These are phyloP conservation scores for Pedetes capensis DNA, from an alignment of 2,113 vertebrate species.

Conservation along the genomic window DNA sequence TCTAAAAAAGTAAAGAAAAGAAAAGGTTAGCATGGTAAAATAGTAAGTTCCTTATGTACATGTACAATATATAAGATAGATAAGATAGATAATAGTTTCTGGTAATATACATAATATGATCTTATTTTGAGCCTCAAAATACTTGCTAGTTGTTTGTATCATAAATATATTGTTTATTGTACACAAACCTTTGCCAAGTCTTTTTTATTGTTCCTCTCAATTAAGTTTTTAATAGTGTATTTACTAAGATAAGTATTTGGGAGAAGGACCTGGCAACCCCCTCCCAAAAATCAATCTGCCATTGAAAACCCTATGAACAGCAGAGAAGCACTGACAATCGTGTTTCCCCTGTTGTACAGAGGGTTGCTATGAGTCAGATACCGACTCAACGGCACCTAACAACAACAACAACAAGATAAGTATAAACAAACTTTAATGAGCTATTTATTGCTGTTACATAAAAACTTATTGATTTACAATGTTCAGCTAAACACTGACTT, in stretches of 20 bases:
- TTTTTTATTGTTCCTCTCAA: neutral
- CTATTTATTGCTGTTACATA: neutral
- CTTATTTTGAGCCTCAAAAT: neutral
- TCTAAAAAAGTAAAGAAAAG: too few relatives aligned
- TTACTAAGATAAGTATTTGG: neutral
- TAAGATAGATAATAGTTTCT: neutral
- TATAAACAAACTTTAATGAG: neutral
- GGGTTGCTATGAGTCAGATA: too few relatives aligned
- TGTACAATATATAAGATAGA: neutral
- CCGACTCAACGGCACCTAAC: too few relatives aligned
- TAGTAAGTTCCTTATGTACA: neutral
- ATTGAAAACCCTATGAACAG: too few relatives aligned
- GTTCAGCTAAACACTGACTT: neutral
- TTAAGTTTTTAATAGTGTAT: neutral
- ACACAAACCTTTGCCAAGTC: neutral
- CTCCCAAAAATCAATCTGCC: too few relatives aligned
- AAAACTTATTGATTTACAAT: neutral
- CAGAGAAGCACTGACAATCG: too few relatives aligned
- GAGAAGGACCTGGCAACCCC: too few relatives aligned
- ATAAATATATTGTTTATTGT: constrained; percentile 5
- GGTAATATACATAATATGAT: neutral
- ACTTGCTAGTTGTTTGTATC: neutral
- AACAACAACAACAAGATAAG: too few relatives aligned
- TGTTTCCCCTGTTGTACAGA: too few relatives aligned
- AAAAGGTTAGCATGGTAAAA: too few relatives aligned